Conservation (phyloP, 1,140 invertebrate species). For the Drosophila mauritiana region DNA sequence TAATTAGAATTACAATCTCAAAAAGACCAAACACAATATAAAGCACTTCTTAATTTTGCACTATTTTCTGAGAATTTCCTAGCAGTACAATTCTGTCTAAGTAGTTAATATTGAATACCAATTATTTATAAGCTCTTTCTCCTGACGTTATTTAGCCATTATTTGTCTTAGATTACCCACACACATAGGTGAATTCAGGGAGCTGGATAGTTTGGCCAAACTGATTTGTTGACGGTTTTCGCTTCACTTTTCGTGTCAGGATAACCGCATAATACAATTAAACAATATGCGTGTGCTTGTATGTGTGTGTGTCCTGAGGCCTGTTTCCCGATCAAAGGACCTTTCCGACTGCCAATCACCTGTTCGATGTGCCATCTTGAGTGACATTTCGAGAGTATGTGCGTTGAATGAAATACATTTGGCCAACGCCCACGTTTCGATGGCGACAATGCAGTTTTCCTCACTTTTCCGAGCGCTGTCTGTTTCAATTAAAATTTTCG, state of each 20-base stretch:
- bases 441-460: slow-evolving; percentile 10
- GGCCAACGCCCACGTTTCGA: slow-evolving; percentile 4
- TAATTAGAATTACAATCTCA: too few relatives aligned
- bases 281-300: too few relatives aligned
- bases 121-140: too few relatives aligned
- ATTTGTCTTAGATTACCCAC: neutral
- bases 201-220: neutral
- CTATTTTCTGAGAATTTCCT: too few relatives aligned
- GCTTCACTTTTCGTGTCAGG: neutral
- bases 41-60: too few relatives aligned
- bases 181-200: neutral
- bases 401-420: slow-evolving; percentile 12
- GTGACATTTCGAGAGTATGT: slow-evolving; percentile 5
- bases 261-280: slow-evolving; percentile 3
- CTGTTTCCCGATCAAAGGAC: neutral
- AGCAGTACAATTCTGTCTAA: too few relatives aligned
- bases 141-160: too few relatives aligned
- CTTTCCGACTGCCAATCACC: slow-evolving; percentile 14
- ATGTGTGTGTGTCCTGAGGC: neutral
- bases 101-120: too few relatives aligned
- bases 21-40: too few relatives aligned
- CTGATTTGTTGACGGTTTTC: neutral
- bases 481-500: slow-evolving; percentile 22
- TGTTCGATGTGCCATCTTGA: slow-evolving; percentile 8
- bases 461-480: neutral